These are phyloP conservation scores for Machimus atricapillus DNA, from an alignment of 2,888 invertebrate species.

Conservation along the genomic window DNA sequence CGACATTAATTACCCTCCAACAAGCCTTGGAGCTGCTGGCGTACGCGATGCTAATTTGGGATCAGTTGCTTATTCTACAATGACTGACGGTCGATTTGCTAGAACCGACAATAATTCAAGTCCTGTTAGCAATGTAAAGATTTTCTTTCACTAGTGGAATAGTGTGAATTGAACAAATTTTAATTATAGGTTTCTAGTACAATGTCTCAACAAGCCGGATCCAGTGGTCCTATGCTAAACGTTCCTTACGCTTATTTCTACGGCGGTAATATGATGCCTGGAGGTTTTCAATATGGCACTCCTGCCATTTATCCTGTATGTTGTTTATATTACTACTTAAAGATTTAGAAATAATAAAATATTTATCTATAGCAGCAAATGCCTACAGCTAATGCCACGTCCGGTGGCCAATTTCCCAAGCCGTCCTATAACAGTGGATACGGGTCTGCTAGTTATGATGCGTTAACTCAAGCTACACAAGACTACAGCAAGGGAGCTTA, in stretches of 20 bases:
- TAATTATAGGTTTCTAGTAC: conserved; percentile 70
- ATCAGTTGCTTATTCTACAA: conserved; percentile 72
- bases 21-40: conserved; percentile 73
- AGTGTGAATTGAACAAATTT: background rate
- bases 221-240: conserved; percentile 61
- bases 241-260: conserved; percentile 70
- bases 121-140: conserved; percentile 65
- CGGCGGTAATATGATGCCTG: conserved; percentile 72
- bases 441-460: conserved; percentile 71
- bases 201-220: conserved; percentile 71
- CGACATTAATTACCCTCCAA: conserved; percentile 77
- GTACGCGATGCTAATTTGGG: conserved; percentile 69
- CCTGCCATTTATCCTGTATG: conserved; percentile 75
- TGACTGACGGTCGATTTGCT: conserved; percentile 74
- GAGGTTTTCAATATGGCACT: conserved; percentile 75
- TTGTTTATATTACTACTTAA: background rate
- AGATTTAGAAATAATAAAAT: background rate
- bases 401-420: conserved; percentile 75
- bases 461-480: conserved; percentile 62
- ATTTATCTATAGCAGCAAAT: conserved; percentile 65
- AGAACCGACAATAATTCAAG: conserved; percentile 82
- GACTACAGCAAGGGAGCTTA: conserved; percentile 62
- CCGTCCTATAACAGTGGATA: conserved; percentile 69
- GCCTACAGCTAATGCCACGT: conserved; percentile 76
- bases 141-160: background rate